Evolutionary conservation across 2,113 vertebrate species (phyloP), one percentile per base, ranked within the genome.

Genomic region (Paraplagusia blochii): DNA sequence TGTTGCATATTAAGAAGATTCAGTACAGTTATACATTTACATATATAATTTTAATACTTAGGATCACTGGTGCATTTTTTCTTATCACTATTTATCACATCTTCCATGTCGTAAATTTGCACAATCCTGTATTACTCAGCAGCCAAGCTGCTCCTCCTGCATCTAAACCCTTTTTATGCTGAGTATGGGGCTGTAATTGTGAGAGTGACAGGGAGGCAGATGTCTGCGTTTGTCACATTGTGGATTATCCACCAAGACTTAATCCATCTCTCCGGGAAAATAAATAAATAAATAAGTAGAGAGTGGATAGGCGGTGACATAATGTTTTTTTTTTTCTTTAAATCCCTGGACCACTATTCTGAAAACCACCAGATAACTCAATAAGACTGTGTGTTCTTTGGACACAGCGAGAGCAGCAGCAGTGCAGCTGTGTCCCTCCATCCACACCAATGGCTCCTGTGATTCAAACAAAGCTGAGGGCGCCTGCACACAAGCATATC

Each of bases 381-480:
- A 51, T 58, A 16, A 12, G 49, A 34, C 50, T 53, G 12, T 66
- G 73, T 42, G 22, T 71, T 62, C 35, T 33, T 33, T 63, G 15
- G 71, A 74, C 44, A 45, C 63, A 44, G n/a, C 16, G 52, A 22
- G 51, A 29, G 22, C 22, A 29, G 22, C 22, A 29, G 22, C 63
- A 56, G 14, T 51, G 58, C 36, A 70, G 56, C 43, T 63, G 39
- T 61, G 44, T 40, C 4, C 69, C 63, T 74, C 57, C 50, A 58
- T 38, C 17, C 54, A 66, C 22, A 29, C 22, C 22, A 79, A 74
- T 61, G 72, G 66, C 68, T 76, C 34, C 73, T 64, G 57, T 77
- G 81, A 71, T 84, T 84, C 49, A 84, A 72, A 85, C 80, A 79
- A 72, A 76, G 73, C 52, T 65, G 57, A 35, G 63, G 66, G 67